phyloP scores from a whole-genome alignment of 2,888 invertebrate genomes.

The Perizoma flavofasciatum region DNA sequence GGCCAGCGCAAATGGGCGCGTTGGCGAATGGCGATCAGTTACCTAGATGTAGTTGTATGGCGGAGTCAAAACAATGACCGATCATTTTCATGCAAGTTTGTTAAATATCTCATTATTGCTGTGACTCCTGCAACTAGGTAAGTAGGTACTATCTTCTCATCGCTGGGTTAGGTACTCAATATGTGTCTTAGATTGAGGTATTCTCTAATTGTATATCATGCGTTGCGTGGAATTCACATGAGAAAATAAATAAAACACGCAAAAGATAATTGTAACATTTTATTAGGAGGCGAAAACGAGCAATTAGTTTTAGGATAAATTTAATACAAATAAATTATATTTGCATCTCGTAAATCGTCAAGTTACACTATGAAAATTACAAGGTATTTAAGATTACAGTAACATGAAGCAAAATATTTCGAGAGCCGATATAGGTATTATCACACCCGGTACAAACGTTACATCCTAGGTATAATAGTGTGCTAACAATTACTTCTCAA shows the following conservation, averaged over 20 bases:
- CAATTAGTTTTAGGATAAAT: constrained; percentile 80
- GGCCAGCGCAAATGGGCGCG: too few species aligned
- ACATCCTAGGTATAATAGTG: constrained; percentile 42
- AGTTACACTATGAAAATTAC: constrained; percentile 74
- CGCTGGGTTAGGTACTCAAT: too few species aligned
- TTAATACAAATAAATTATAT: constrained; percentile 80
- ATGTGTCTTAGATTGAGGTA: too few species aligned
- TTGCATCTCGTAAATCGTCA: constrained; percentile 79
- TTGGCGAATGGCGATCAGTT: too few species aligned
- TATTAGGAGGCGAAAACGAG: constrained; percentile 84
- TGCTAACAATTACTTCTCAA: constrained; percentile 39
- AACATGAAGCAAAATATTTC: constrained; percentile 73
- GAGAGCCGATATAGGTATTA: constrained; percentile 46
- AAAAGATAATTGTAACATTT: constrained; percentile 79
- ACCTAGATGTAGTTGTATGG: too few species aligned
- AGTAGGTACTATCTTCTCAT: too few species aligned
- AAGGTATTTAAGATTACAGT: constrained; percentile 80
- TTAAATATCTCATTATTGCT: too few species aligned
- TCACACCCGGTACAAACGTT: constrained; percentile 43
- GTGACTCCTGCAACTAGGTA: too few species aligned
- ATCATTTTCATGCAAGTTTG: too few species aligned
- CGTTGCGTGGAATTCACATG: not conserved
- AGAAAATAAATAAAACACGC: constrained; percentile 52
- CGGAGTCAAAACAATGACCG: too few species aligned
- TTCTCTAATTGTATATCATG: too few species aligned